These are phyloP conservation scores for Clunio marinus DNA, from an alignment of 2,888 invertebrate genomes.

Conservation along the genomic window DNA sequence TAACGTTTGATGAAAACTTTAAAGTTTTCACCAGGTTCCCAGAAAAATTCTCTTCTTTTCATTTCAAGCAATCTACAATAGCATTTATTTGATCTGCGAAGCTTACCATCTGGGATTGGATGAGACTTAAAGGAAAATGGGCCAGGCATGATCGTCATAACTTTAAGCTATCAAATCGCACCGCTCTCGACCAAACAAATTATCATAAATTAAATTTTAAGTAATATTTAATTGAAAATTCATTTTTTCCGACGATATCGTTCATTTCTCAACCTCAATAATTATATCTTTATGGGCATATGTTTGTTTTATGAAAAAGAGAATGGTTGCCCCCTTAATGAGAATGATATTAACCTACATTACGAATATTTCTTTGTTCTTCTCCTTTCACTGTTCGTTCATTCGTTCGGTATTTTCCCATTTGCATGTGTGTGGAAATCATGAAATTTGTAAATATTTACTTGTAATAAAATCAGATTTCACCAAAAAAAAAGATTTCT, in stretches of 20 bases:
- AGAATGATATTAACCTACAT: conserved; percentile 22
- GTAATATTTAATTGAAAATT: background rate
- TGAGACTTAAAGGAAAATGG: too few relatives aligned
- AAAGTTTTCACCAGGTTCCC: background rate
- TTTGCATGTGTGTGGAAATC: background rate
- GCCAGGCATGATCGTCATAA: background rate
- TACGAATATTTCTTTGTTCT: conserved; percentile 17
- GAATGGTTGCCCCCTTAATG: background rate
- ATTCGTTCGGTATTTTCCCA: background rate
- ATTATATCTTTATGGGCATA: conserved; percentile 5
- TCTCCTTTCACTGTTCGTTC: background rate
- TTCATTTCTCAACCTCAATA: background rate
- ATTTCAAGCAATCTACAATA: conserved; percentile 1
- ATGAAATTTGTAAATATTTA: conserved; percentile 14
- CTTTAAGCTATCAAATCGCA: background rate
- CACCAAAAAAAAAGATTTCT: too few relatives aligned
- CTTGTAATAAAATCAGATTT: conserved; percentile 1
- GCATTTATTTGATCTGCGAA: background rate
- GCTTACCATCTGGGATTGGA: background rate
- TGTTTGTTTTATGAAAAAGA: background rate
- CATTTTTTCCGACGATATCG: background rate
- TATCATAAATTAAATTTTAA: conserved; percentile 6
- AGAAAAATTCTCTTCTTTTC: background rate
- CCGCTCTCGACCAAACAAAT: background rate
- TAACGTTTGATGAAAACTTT: too few relatives aligned